Percentiles rank a stretch among this genome's conserved stretches.
These are phyloP conservation scores for Drosophila seguyi DNA, from an alignment of 1,140 invertebrate genomes.

Conservation along the genomic window DNA sequence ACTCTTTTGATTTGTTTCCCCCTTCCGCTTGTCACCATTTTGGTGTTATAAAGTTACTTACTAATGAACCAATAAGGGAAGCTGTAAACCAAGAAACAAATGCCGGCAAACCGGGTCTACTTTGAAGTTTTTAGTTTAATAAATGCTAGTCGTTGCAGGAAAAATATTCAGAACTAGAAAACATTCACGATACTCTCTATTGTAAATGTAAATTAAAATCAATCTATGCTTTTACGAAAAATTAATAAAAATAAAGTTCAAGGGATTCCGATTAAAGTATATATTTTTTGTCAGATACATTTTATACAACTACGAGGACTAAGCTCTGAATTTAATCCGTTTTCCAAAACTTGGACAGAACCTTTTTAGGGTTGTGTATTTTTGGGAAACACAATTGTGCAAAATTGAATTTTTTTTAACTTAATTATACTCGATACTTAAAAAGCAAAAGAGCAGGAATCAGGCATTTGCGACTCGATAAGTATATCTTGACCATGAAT, in stretches of 20 bases:
- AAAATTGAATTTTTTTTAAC: background rate
- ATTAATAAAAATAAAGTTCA: background rate
- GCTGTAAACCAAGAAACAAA: conserved; percentile 12
- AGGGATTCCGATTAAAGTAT: background rate
- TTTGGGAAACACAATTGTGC: background rate
- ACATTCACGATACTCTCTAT: background rate
- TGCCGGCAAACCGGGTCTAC: background rate
- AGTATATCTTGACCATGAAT: background rate
- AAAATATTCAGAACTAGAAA: background rate
- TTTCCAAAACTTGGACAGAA: too few species aligned
- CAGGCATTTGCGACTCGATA: background rate
- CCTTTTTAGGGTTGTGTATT: background rate
- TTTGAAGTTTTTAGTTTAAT: too few species aligned
- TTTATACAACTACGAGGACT: background rate
- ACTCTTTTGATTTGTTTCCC: conserved; percentile 11
- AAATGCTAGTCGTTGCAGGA: background rate
- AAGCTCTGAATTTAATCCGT: background rate
- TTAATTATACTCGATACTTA: background rate
- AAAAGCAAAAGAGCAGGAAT: background rate
- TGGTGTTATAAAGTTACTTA: conserved; percentile 13
- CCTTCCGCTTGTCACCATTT: conserved; percentile 21
- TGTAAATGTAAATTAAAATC: background rate
- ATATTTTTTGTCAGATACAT: too few species aligned
- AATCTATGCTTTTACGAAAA: too few species aligned
- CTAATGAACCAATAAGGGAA: conserved; percentile 8